Evolutionary conservation across 2,888 invertebrate genomes (phyloP).

Genomic region (Sclerodermus sp.): DNA sequence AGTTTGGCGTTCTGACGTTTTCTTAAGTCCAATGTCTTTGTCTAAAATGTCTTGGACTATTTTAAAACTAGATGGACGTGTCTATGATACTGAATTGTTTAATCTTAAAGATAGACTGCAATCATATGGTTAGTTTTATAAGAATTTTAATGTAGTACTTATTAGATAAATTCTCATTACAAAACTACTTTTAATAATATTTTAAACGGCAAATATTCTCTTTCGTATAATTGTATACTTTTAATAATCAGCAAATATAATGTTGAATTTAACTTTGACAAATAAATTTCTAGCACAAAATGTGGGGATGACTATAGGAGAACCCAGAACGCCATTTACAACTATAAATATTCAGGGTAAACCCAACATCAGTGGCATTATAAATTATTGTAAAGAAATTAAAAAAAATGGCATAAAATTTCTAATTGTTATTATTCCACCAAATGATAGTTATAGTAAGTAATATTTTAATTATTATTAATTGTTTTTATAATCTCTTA

Average conservation of each 20-base stretch:
- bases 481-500: not conserved
- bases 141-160: not conserved
- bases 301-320: constrained; percentile 43
- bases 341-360: not conserved
- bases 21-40: constrained; percentile 44
- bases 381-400: constrained; percentile 30
- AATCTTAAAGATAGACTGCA: constrained; percentile 30
- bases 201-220: too few relatives aligned
- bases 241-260: too few relatives aligned
- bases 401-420: constrained; percentile 57
- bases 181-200: too few relatives aligned
- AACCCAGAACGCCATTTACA: constrained; percentile 29
- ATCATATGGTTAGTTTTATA: constrained; percentile 37
- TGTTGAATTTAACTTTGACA: too few relatives aligned
- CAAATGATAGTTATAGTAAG: constrained; percentile 59
- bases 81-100: constrained; percentile 27
- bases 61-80: constrained; percentile 47
- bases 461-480: constrained; percentile 21
- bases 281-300: constrained; percentile 4
- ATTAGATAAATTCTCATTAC: too few relatives aligned
- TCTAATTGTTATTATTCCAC: constrained; percentile 67
- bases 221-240: too few relatives aligned
- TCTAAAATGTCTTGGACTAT: constrained; percentile 58
- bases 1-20: constrained; percentile 55
- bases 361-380: constrained; percentile 19